Evolutionary conservation across 2,113 vertebrate species (phyloP).

Genomic region (Peucedramus taeniatus): DNA sequence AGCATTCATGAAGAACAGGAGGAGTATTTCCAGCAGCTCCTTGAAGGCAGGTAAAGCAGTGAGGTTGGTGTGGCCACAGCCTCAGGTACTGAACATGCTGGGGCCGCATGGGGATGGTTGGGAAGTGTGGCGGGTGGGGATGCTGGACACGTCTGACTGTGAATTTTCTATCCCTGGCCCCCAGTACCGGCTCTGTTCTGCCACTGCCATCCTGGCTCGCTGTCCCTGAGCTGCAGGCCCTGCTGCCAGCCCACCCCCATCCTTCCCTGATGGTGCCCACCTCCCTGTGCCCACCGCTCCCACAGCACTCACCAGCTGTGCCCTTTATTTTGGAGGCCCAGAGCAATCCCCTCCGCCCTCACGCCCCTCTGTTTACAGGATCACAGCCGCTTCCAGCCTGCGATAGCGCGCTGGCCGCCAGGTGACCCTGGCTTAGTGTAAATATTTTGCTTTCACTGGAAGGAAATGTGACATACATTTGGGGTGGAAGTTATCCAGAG

Average conservation of each 20-base stretch:
- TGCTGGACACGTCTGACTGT: fast-evolving
- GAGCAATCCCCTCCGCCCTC: neutral
- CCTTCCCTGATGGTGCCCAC: fast-evolving
- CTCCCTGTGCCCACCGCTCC: neutral
- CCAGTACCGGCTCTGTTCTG: fast-evolving
- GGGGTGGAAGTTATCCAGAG: constrained; percentile 62
- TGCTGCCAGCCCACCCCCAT: neutral
- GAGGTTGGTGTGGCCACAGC: neutral
- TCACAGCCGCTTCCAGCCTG: constrained; percentile 2
- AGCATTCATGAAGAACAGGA: neutral
- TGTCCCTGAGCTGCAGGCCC: fast-evolving
- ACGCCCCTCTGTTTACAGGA: neutral
- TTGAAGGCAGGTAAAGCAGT: neutral
- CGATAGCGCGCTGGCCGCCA: constrained; percentile 12
- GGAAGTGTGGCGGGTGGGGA: neutral
- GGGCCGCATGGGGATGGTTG: fast-evolving
- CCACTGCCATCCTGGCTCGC: fast-evolving
- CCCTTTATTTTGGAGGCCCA: neutral
- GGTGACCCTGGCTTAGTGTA: constrained; percentile 57
- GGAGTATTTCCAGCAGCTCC: neutral
- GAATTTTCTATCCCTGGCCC: neutral
- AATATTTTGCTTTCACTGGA: constrained; percentile 65
- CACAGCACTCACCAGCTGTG: neutral
- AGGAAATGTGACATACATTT: constrained; percentile 62
- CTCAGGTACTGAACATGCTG: neutral